Evolutionary conservation across 2,113 vertebrate genomes (phyloP), one percentile per base, ranked within the genome.

Genomic region (Rhagologus leucostigma): DNA sequence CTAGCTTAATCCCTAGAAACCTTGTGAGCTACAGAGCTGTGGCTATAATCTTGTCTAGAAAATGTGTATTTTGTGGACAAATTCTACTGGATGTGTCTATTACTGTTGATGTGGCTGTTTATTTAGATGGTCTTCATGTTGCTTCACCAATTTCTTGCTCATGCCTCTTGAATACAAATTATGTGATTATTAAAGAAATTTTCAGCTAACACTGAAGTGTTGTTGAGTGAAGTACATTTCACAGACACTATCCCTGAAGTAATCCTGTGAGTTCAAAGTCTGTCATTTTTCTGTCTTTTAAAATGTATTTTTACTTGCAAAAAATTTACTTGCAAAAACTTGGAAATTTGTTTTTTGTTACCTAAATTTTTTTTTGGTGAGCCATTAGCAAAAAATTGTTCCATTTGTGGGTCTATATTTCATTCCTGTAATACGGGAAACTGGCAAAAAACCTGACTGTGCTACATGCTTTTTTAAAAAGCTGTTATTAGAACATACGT

Each of bases 251-350:
- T 91, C 94, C 95, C 84, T 90, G 86, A 97, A 88, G 67, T 65
- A 93, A 81, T 75, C 27, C 56, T 67, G 24, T 75, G 11, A 49
- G 49, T 73, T 95, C 68, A 26, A 73, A 87, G 32, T 18, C 53
- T 64, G 44, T 20, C 33, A 6, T 57, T 96, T 96, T 96, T 96
- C 75, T 87, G 29, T 74, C 80, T 88, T 84, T 95, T 92, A 95
- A 96, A 96, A 68, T 9, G 15, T 83, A 92, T 88, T 96, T 91
- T 95, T 93, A 32, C 47, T 95, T 93, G 52, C 33, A 95, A 70
- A 42, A 42, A 42, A 42, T 42, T 42, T 42, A 42, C 41, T 42
- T 42, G 42, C 42, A 44, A 18, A 42, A 44, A 44, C 42, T 44
- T 44, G 83, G 78, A 86, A 91, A 92, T 89, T 95, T 46, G 77